These are phyloP conservation scores for Acanthurus tractus DNA, from an alignment of 2,797 vertebrate genomes.

Conservation along the genomic window DNA sequence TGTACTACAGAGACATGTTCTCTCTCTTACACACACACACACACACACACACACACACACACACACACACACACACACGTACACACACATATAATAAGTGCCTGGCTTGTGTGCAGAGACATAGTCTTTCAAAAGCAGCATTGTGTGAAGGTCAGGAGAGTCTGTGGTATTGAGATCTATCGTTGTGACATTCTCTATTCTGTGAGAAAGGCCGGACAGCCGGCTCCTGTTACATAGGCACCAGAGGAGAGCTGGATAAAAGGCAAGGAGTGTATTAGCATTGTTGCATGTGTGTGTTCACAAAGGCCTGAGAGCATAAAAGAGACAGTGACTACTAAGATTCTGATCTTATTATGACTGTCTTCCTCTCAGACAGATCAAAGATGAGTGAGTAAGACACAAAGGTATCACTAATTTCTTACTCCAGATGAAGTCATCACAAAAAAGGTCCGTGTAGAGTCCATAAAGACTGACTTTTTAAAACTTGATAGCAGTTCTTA, in stretches of 20 bases:
- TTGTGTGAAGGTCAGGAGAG: constrained; percentile 86
- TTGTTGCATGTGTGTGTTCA: constrained; percentile 16
- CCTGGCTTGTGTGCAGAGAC: constrained; percentile 56
- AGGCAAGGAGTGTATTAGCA: constrained; percentile 38
- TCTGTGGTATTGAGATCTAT: constrained; percentile 76
- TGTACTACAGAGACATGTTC: neutral
- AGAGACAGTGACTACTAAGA: constrained; percentile 45
- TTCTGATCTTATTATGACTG: constrained; percentile 66
- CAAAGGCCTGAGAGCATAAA: constrained; percentile 13
- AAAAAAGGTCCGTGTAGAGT: neutral
- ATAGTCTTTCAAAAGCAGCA: constrained; percentile 81
- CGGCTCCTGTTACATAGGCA: constrained; percentile 73
- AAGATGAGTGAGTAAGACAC: constrained; percentile 43
- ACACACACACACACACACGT: constrained; percentile 14
- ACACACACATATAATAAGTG: constrained; percentile 32
- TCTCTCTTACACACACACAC: too few relatives aligned
- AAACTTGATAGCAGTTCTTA: neutral
- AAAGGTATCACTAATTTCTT: constrained; percentile 25
- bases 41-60: constrained; percentile 19
- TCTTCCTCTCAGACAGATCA: constrained; percentile 40
- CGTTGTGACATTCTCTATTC: constrained; percentile 76
- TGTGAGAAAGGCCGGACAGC: constrained; percentile 66
- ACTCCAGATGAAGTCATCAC: neutral
- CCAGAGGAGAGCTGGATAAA: constrained; percentile 54
- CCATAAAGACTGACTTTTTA: neutral